Percentiles rank a stretch among this genome's conserved stretches.
These are phyloP conservation scores for Parnassius mnemosyne DNA, from an alignment of 2,888 invertebrate species.

Conservation along the genomic window DNA sequence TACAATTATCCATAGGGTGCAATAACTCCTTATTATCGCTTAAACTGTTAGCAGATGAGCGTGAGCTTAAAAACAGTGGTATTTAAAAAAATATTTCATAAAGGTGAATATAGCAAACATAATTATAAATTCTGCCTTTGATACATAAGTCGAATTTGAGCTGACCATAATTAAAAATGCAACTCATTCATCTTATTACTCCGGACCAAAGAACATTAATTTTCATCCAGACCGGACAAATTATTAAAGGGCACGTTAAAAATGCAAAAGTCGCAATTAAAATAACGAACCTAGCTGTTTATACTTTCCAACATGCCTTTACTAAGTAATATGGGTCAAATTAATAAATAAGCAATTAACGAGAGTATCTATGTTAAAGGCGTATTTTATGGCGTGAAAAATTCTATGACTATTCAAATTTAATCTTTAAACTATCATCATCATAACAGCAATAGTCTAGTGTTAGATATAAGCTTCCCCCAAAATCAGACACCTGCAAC, in stretches of 20 bases:
- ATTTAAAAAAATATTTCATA: too few relatives aligned
- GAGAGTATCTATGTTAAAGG: not conserved
- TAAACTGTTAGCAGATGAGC: too few relatives aligned
- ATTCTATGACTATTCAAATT: too few relatives aligned
- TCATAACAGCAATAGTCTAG: too few relatives aligned
- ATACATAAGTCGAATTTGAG: not conserved
- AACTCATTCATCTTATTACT: slow-evolving; percentile 11
- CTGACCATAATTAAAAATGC: slow-evolving; percentile 6
- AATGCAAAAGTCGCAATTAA: slow-evolving; percentile 23
- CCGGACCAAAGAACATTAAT: slow-evolving; percentile 10
- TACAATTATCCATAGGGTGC: too few relatives aligned
- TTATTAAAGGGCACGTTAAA: slow-evolving; percentile 22
- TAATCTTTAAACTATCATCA: too few relatives aligned
- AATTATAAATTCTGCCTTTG: too few relatives aligned
- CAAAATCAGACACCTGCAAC: too few relatives aligned
- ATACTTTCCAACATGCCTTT: slow-evolving; percentile 6
- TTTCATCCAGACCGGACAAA: slow-evolving; percentile 16
- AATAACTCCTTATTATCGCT: too few relatives aligned
- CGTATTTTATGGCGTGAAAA: not conserved
- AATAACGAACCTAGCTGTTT: slow-evolving; percentile 18
- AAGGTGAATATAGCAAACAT: too few relatives aligned
- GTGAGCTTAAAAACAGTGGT: too few relatives aligned
- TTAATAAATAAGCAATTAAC: slow-evolving; percentile 6
- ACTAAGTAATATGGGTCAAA: slow-evolving; percentile 6
- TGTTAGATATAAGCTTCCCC: too few relatives aligned